Base-by-base conservation (phyloP, 2,113 vertebrate species). In the Dromaius novaehollandiae region DNA sequence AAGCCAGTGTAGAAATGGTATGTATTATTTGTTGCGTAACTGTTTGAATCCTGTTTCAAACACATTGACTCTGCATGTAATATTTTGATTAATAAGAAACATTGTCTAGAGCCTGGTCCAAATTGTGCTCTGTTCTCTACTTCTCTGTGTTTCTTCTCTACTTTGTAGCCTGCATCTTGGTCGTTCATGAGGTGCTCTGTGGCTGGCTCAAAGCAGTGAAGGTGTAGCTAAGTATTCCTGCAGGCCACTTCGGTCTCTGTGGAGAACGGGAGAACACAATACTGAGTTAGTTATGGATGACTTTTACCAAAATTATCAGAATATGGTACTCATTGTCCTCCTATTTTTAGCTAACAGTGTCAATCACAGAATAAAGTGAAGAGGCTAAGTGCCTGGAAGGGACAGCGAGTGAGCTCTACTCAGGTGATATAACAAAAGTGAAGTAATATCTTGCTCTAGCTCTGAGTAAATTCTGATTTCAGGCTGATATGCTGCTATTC, bases 381-480 rank as follows among this genome's bases (percentile, higher is more conserved):
- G 53, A 8, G 5, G 15, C 6, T 83, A 65, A 76, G 61, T 30
- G 25, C 24, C 81, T 73, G 9, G 24, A 38, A 48, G 28, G 44
- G 32, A 65, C 6, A 78, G 38, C 1, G 5, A 83, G 9, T 11
- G 21, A 65, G 16, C 8, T 50, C 46, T 66, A 7, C 10, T 22
- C 11, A 56, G 24, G 9, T 84, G 26, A 18, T 58, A 56, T 0
- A 2, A 38, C 19, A 58, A 42, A 88, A 80, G 11, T 42, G 28
- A 75, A 78, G 15, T 7, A 76, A 25, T 40, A 42, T 13, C 25
- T 46, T 73, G 9, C 11, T 76, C 40, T 42, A 19, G 1, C n/a
- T 75, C 32, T 79, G 17, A 25, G 38, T 64, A 76, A 89, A 92
- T 82, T 86, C 58, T 87, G 32, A 93, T 86, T 96, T 90, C 51